Evolutionary conservation across 2,888 invertebrate genomes (phyloP), one percentile per base, ranked within the genome.

Genomic region (Carabus problematicus): DNA sequence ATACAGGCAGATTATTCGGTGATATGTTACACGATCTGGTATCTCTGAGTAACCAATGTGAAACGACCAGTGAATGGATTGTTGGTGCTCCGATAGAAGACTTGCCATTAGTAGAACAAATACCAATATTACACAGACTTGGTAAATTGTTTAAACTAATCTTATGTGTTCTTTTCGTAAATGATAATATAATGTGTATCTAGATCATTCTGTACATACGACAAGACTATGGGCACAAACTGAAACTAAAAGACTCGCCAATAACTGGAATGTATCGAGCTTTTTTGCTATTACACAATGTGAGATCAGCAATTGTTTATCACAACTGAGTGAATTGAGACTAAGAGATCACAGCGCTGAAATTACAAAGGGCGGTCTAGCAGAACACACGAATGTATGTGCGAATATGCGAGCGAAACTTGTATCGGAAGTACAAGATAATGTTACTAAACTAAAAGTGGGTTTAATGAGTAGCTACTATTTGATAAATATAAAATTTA

Each of bases 41-140:
- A 0, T 86, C 85, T 0, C 81, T 92, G 9, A 91, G 88, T 75
- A 93, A 93, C 79, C 90, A 89, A 75, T 93, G 91, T 75, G 90
- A 91, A 77, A 88, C 89, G 1, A 89, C 89, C 0, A 87, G 87
- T 75, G 89, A 91, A 73, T 90, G 89, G 85, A 88, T 89, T 62
- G 76, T 88, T 55, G 91, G 90, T 1, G 90, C 90, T 0, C 91
- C 91, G 0, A 82, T 92, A n/a, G 89, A 90, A 74, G 89, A 92
- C 75, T 79, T 93, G 70, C 92, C 93, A 0, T 85, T 93, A 39
- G 91, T 93, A 0, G 93, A 94, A 76, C 93, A 94, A 80, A 93
- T 94, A 78, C 90, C 93, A 1, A 88, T 92, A 19, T 80, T 91
- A 47, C 91, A 91, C 79, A 84, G 91, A 78, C 83, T 91, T 74